phyloP scores from a whole-genome alignment of 2,113 vertebrate genomes.

The Sprattus sprattus region DNA sequence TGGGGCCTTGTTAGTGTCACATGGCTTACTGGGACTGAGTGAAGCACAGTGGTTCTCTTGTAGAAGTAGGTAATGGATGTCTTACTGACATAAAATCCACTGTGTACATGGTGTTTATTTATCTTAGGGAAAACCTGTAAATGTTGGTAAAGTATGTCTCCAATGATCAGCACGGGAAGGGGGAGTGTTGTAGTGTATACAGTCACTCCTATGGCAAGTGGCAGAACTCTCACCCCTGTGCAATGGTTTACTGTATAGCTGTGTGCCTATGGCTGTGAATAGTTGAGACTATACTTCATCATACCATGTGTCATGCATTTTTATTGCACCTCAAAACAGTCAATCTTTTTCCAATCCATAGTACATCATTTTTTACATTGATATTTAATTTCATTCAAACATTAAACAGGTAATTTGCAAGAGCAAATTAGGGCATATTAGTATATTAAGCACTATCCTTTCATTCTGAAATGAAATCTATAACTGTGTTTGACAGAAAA shows the following conservation, averaged over 20 bases:
- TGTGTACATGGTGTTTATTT: slow-evolving; percentile 31
- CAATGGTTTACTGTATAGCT: background rate
- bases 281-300: background rate
- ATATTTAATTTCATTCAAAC: background rate
- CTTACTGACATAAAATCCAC: slow-evolving; percentile 16
- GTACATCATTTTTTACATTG: background rate
- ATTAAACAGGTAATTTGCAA: background rate
- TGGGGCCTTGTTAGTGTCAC: background rate
- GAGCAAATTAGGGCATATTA: background rate
- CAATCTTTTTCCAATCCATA: background rate
- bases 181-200: slow-evolving; percentile 11
- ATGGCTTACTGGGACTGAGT: background rate
- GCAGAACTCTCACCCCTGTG: background rate
- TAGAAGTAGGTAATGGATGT: slow-evolving; percentile 21
- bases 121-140: background rate
- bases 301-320: background rate
- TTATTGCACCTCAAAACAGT: background rate
- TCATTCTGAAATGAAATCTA: background rate
- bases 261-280: background rate
- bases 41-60: slow-evolving; percentile 32
- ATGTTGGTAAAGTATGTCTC: slow-evolving; percentile 3
- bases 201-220: slow-evolving; percentile 2
- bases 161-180: slow-evolving; percentile 17
- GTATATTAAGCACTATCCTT: background rate
- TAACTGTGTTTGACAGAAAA: background rate